Conservation (phyloP, 2,113 vertebrate genomes). For the human region DNA sequence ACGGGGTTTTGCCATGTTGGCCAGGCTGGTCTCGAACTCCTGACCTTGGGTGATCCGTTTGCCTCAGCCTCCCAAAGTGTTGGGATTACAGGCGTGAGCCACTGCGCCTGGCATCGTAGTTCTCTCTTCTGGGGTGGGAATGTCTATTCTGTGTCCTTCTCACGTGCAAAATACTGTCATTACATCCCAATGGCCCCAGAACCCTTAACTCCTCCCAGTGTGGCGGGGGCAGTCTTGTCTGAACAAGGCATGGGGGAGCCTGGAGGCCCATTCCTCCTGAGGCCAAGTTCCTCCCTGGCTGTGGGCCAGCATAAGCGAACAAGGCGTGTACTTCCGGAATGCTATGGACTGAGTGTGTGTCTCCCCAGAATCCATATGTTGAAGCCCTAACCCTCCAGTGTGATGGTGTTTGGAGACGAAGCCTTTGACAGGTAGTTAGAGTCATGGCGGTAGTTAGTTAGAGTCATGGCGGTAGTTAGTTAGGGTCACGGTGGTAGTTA, state of each 20-base stretch:
- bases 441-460: neutral
- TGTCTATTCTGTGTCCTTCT: neutral
- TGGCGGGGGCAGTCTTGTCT: neutral
- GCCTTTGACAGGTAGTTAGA: neutral
- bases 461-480: too few relatives aligned
- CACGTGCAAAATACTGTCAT: neutral
- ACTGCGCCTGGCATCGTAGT: too few relatives aligned
- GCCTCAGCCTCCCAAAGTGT: too few relatives aligned
- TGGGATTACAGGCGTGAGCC: too few relatives aligned
- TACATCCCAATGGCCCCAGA: neutral
- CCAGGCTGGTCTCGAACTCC: too few relatives aligned
- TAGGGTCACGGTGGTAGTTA: too few relatives aligned
- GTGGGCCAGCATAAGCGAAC: neutral
- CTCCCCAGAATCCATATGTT: neutral
- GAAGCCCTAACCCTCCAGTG: fast-evolving
- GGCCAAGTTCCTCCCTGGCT: neutral
- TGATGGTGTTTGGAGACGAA: neutral
- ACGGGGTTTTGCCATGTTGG: too few relatives aligned
- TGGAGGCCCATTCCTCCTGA: neutral
- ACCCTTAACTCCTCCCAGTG: neutral
- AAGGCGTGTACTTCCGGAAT: neutral
- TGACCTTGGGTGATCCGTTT: too few relatives aligned
- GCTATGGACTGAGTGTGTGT: neutral
- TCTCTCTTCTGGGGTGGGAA: neutral
- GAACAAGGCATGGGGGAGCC: neutral